Evolutionary conservation across 2,797 vertebrate genomes (phyloP).

Genomic region (Tiaroga cobitis): DNA sequence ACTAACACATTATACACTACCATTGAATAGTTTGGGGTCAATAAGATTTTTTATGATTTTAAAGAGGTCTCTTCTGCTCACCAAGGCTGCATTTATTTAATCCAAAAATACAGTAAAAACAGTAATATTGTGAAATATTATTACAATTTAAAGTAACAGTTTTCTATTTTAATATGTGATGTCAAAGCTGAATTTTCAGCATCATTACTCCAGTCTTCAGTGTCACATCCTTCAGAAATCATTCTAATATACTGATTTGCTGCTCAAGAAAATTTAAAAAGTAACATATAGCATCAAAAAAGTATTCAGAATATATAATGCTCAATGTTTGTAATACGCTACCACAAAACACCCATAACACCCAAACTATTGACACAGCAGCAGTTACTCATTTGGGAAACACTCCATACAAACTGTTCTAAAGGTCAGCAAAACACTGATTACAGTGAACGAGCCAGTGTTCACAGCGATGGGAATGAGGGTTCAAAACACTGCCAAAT

Average conservation of each 20-base stretch:
- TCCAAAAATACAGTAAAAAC: neutral
- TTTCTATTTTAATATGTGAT: neutral
- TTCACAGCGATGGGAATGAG: neutral
- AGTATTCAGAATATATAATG: neutral
- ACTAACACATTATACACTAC: neutral
- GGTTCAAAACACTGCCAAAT: neutral
- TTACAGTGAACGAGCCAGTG: slow-evolving; percentile 34
- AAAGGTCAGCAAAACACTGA: slow-evolving; percentile 45
- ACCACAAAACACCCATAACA: neutral
- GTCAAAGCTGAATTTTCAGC: neutral
- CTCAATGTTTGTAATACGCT: neutral
- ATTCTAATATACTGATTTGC: neutral
- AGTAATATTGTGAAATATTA: neutral
- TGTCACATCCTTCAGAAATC: neutral
- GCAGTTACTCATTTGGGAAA: neutral
- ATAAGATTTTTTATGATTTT: neutral
- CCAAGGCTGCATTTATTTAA: neutral
- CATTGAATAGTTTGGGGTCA: neutral
- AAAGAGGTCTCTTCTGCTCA: neutral
- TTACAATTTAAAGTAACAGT: neutral
- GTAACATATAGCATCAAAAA: neutral
- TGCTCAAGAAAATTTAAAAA: neutral
- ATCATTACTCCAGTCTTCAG: neutral
- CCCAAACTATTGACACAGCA: neutral
- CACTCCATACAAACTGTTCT: slow-evolving; percentile 6